Evolutionary conservation across 2,113 vertebrate genomes (phyloP).

Genomic region (Chlorodrepanis virens): DNA sequence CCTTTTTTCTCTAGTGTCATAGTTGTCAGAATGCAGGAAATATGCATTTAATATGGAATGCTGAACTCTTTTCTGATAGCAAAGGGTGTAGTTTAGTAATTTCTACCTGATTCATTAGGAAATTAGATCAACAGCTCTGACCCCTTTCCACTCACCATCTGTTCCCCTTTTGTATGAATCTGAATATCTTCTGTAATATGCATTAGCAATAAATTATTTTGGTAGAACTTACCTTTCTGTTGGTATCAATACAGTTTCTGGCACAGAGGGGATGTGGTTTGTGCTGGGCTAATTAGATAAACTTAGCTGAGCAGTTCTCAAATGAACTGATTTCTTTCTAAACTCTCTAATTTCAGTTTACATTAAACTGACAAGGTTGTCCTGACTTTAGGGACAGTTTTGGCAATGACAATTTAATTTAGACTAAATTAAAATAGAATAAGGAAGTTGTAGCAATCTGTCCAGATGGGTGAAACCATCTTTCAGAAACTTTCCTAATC

Average conservation of each 20-base stretch:
- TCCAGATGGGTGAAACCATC: background rate
- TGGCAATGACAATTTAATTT: background rate
- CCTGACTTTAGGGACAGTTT: background rate
- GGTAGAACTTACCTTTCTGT: background rate
- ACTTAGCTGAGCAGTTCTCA: background rate
- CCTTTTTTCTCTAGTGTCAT: background rate
- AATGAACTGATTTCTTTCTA: background rate
- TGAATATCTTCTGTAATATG: background rate
- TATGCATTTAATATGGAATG: background rate
- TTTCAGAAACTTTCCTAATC: background rate
- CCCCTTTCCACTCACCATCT: background rate
- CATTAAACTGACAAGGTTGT: background rate
- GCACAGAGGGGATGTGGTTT: background rate
- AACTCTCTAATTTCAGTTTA: background rate
- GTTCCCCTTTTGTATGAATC: background rate
- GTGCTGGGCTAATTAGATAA: background rate
- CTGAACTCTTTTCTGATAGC: background rate
- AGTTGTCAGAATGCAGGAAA: background rate
- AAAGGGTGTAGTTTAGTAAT: background rate
- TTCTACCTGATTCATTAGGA: background rate
- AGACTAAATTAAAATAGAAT: background rate
- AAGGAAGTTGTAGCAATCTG: background rate
- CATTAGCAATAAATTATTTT: background rate
- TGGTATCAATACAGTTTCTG: background rate
- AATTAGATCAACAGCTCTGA: background rate